phyloP scores from a whole-genome alignment of 2,888 invertebrate genomes.

The Carterocephalus palaemon region DNA sequence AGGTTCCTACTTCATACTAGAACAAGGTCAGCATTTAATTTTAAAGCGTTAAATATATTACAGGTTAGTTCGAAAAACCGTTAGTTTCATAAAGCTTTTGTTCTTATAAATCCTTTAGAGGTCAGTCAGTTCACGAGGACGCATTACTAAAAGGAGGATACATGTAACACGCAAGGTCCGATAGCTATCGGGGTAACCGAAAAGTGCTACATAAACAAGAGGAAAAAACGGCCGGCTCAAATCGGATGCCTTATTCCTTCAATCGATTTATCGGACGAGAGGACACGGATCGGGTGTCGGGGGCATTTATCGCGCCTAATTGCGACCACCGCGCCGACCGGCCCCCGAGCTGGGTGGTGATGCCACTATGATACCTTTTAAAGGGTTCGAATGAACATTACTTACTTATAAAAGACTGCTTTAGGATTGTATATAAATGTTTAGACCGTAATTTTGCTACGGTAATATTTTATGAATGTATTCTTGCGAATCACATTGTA shows the following conservation, averaged over 20 bases:
- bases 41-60: too few species aligned
- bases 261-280: constrained; percentile 67
- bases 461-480: too few species aligned
- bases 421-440: too few species aligned
- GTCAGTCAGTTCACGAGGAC: constrained; percentile 8
- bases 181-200: constrained; percentile 33
- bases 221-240: constrained; percentile 63
- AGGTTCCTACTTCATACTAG: too few species aligned
- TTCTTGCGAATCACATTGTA: too few species aligned
- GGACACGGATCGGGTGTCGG: constrained; percentile 62
- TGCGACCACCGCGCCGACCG: constrained; percentile 67
- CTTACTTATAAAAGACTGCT: too few species aligned
- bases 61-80: neutral
- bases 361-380: constrained; percentile 44
- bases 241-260: constrained; percentile 61
- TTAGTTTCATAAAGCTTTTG: constrained; percentile 6
- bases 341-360: constrained; percentile 64
- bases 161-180: constrained; percentile 31
- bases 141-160: constrained; percentile 14
- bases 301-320: constrained; percentile 73
- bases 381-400: constrained; percentile 12
- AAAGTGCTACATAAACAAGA: constrained; percentile 62
- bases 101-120: constrained; percentile 1
- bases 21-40: too few species aligned
- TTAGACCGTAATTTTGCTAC: too few species aligned